Conservation (phyloP, 2,113 vertebrate species). For the Heterotis niloticus region DNA sequence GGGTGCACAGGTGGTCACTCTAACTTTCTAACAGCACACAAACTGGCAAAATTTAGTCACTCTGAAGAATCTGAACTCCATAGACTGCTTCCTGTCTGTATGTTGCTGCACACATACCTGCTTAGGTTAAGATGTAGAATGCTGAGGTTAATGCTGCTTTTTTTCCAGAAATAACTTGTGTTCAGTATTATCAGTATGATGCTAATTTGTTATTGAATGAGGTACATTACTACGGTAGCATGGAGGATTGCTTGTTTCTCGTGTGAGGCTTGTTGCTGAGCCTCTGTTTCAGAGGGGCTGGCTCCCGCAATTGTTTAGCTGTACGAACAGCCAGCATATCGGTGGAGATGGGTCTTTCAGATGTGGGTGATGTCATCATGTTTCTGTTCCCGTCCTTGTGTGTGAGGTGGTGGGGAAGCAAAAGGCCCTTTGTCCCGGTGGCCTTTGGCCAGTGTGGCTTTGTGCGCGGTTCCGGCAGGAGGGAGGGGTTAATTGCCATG, state of each 20-base stretch:
- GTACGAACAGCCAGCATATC: neutral
- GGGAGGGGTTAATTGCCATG: conserved; percentile 11
- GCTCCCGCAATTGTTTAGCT: neutral
- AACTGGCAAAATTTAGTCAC: no score
- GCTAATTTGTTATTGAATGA: no score
- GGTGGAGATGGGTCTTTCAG: conserved; percentile 23
- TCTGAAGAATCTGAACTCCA: neutral
- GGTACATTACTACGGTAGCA: no score
- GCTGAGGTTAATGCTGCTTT: no score
- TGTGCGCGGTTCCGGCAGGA: neutral
- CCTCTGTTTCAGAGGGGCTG: neutral
- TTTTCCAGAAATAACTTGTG: no score
- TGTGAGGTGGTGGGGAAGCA: neutral
- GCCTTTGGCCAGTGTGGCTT: neutral
- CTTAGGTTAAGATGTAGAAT: neutral
- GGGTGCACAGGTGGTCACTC: no score
- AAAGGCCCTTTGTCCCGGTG: conserved; percentile 8
- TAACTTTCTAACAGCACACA: no score
- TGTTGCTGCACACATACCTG: no score
- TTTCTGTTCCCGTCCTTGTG: conserved; percentile 19
- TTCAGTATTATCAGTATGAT: no score
- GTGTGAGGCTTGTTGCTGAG: neutral
- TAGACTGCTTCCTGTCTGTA: no score
- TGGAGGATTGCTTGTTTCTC: neutral
- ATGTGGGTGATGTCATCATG: conserved; percentile 29